phyloP scores from a whole-genome alignment of 2,797 vertebrate genomes.

The Gallirallus australis region DNA sequence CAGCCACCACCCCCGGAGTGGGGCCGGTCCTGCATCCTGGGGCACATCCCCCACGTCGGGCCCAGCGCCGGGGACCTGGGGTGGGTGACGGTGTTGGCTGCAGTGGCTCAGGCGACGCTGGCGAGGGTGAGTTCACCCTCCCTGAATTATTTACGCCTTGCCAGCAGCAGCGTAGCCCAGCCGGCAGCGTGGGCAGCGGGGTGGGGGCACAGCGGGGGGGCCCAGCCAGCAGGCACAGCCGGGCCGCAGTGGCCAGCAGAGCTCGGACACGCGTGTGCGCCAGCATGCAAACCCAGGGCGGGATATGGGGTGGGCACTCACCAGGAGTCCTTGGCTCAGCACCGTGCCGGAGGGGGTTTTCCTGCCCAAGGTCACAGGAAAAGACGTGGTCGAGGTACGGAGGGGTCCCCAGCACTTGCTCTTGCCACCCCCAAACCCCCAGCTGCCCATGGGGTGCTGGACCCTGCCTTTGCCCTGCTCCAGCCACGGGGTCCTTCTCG shows the following conservation, averaged over 20 bases:
- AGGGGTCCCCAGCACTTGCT: not conserved
- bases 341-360: too few relatives aligned
- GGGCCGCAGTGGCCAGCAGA: not conserved
- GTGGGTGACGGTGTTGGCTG: not conserved
- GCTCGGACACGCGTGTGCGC: not conserved
- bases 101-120: not conserved
- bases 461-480: not conserved
- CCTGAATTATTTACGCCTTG: not conserved
- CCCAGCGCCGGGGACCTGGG: not conserved
- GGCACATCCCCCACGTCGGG: accelerated
- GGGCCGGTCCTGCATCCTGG: not conserved
- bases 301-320: not conserved
- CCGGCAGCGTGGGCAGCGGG: not conserved
- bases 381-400: accelerated
- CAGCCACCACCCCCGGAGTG: not conserved
- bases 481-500: accelerated
- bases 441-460: not conserved
- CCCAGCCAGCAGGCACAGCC: not conserved
- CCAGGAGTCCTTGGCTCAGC: accelerated
- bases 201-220: not conserved
- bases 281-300: not conserved
- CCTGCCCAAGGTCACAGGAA: not conserved
- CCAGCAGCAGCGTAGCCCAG: not conserved
- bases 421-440: too few relatives aligned
- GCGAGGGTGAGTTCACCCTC: not conserved